Evolutionary conservation across 2,797 vertebrate genomes (phyloP).

Genomic region (Acanthiza pusilla): DNA sequence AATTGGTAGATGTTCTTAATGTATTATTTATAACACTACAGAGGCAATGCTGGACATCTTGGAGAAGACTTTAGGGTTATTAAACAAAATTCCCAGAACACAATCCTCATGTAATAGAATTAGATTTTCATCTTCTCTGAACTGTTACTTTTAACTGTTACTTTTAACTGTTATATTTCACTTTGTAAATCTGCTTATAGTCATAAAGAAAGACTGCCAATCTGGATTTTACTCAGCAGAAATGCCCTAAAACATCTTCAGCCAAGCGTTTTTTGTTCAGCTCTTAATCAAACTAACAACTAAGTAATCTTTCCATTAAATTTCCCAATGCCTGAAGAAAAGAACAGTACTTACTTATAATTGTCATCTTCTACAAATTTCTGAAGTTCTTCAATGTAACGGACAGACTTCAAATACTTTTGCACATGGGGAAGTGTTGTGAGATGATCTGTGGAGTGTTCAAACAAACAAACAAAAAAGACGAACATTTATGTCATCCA

Average conservation of each 20-base stretch:
- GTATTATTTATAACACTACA: background rate
- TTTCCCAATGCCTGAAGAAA: background rate
- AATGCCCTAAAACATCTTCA: background rate
- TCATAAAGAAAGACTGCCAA: background rate
- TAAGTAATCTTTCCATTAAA: background rate
- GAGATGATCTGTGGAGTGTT: conserved; percentile 80
- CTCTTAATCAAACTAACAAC: background rate
- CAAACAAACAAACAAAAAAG: background rate
- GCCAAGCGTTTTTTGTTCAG: background rate
- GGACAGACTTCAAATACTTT: conserved; percentile 93
- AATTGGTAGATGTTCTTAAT: background rate
- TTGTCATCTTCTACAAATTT: conserved; percentile 97
- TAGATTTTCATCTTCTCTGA: background rate
- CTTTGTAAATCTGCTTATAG: background rate
- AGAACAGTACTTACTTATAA: conserved; percentile 85
- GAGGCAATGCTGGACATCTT: background rate
- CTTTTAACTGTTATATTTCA: background rate
- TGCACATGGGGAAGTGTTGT: conserved; percentile 88
- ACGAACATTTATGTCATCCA: background rate
- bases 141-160: background rate
- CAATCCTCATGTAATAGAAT: background rate
- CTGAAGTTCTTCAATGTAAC: conserved; percentile 94
- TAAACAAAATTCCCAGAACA: background rate
- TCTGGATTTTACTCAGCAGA: background rate
- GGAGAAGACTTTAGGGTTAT: background rate